phyloP scores from a whole-genome alignment of 2,113 vertebrate species.

The Seriola rivoliana region DNA sequence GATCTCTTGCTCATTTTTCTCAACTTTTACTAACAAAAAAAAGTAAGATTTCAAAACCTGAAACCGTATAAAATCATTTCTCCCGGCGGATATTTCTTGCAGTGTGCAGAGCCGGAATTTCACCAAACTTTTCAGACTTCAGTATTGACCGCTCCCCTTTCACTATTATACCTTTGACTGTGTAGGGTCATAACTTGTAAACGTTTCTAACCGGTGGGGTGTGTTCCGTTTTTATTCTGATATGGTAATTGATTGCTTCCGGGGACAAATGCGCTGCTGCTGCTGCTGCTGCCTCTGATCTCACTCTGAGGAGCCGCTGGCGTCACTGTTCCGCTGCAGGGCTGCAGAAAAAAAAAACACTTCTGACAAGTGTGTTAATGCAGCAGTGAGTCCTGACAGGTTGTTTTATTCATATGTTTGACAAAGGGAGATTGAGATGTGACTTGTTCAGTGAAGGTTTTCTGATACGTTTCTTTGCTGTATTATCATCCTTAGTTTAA shows the following conservation, averaged over 20 bases:
- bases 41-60: neutral
- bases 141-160: neutral
- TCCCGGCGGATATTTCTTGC: conserved; percentile 48
- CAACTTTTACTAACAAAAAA: neutral
- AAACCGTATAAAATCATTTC: neutral
- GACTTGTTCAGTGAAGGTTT: neutral
- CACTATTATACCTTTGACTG: neutral
- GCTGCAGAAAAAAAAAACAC: neutral
- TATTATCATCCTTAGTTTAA: neutral
- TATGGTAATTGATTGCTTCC: conserved; percentile 73
- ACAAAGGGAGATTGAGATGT: neutral
- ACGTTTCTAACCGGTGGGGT: neutral
- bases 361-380: conserved; percentile 11
- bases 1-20: neutral
- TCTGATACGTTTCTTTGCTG: neutral
- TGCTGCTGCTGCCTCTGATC: conserved; percentile 7
- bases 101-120: conserved; percentile 37
- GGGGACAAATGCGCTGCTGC: conserved; percentile 46
- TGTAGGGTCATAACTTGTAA: neutral
- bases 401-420: neutral
- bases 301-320: conserved; percentile 43
- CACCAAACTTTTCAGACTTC: neutral
- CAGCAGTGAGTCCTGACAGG: neutral
- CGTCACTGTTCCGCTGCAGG: conserved; percentile 47
- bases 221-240: conserved; percentile 54